A percentile compares a stretch with the other conserved stretches of the same genome.
Evolutionary conservation across 1,140 invertebrate genomes (phyloP).

Genomic region (Pachypsylla venusta): DNA sequence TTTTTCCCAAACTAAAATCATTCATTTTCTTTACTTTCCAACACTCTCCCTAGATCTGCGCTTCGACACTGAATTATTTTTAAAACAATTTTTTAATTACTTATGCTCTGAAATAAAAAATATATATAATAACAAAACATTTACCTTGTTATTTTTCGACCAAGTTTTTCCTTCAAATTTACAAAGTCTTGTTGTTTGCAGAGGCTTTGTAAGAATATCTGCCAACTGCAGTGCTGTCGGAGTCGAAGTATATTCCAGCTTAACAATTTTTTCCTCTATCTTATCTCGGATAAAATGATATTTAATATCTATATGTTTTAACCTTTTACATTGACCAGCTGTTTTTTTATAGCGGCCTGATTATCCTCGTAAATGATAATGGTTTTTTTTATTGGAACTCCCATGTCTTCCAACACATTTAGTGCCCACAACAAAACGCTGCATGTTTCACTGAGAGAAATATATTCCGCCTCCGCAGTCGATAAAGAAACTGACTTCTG

Average conservation of each 20-base stretch:
- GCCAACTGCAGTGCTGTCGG: conserved; percentile 16
- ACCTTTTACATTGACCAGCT: neutral
- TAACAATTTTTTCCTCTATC: conserved; percentile 11
- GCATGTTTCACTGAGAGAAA: neutral
- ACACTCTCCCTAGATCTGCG: too few species aligned
- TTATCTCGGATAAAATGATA: conserved; percentile 18
- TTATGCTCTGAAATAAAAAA: too few species aligned
- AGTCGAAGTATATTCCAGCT: conserved; percentile 11
- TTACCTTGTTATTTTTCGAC: too few species aligned
- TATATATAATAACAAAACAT: too few species aligned
- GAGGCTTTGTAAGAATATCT: conserved; percentile 20
- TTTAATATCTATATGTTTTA: conserved; percentile 18
- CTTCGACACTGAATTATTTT: too few species aligned
- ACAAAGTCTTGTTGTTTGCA: too few species aligned
- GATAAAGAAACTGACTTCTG: conserved; percentile 11
- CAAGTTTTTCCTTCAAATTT: too few species aligned
- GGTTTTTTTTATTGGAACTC: neutral
- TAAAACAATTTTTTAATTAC: too few species aligned
- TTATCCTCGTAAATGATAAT: conserved; percentile 11
- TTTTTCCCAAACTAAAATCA: too few species aligned
- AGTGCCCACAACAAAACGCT: neutral
- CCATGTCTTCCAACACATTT: neutral
- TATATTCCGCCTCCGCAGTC: conserved; percentile 5
- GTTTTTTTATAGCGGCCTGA: conserved; percentile 10
- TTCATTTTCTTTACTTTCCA: too few species aligned